phyloP scores from a whole-genome alignment of 2,113 vertebrate genomes.

The Climacteris rufus region DNA sequence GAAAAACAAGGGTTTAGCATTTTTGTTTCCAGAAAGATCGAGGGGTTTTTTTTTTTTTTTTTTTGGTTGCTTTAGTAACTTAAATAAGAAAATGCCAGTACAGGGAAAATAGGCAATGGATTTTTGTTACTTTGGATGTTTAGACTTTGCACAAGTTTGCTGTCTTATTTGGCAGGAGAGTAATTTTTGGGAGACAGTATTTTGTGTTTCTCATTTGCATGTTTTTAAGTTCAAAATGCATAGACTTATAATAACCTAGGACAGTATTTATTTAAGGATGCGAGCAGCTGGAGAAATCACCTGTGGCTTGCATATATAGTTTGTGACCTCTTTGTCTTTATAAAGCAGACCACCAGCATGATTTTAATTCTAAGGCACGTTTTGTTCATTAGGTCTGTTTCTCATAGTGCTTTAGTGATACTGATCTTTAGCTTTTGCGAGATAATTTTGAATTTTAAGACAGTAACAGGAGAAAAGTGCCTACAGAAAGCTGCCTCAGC shows the following conservation, averaged over 20 bases:
- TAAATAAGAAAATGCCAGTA: background rate
- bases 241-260: background rate
- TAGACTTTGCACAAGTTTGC: background rate
- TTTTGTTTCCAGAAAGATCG: background rate
- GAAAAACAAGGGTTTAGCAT: rapidly evolving
- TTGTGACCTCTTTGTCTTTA: background rate
- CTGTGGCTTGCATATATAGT: background rate
- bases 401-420: background rate
- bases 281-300: background rate
- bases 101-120: background rate
- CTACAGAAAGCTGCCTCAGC: background rate
- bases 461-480: background rate
- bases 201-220: background rate
- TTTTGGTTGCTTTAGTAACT: background rate
- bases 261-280: background rate
- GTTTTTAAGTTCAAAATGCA: background rate
- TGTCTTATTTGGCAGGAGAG: background rate
- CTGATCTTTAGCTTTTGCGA: background rate
- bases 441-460: background rate
- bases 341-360: background rate
- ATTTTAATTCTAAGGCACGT: background rate
- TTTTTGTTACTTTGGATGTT: background rate
- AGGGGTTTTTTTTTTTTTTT: too few relatives aligned
- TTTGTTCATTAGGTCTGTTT: background rate
- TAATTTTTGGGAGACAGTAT: background rate